These are phyloP conservation scores for Chalcis sispes DNA, from an alignment of 2,888 invertebrate genomes.

Conservation along the genomic window DNA sequence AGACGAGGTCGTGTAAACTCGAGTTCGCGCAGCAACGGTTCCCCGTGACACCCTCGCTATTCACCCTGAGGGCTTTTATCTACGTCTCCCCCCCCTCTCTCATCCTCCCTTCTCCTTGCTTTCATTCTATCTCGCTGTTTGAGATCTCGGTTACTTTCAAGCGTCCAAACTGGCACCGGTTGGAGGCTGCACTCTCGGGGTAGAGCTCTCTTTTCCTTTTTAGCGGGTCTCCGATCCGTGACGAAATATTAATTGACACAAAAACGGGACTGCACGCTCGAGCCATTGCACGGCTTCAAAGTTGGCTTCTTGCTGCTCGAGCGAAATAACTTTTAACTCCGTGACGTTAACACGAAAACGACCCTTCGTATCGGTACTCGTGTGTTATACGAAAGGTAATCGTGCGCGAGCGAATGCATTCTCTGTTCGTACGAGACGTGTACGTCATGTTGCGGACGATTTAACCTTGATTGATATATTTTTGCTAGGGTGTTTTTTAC, in stretches of 20 bases:
- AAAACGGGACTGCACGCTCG: too few relatives aligned
- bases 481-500: conserved; percentile 13
- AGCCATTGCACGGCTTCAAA: background rate
- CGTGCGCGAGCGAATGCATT: background rate
- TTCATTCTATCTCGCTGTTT: background rate
- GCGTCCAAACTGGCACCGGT: too few relatives aligned
- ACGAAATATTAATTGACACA: conserved; percentile 72
- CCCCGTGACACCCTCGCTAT: background rate
- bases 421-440: background rate
- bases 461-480: conserved; percentile 49
- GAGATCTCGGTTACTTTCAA: too few relatives aligned
- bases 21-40: conserved; percentile 2
- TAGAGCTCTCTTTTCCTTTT: conserved; percentile 15
- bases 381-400: conserved; percentile 1
- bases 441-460: conserved; percentile 21
- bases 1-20: conserved; percentile 15
- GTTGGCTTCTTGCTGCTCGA: conserved; percentile 14
- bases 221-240: conserved; percentile 53
- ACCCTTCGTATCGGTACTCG: background rate
- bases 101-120: background rate
- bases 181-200: background rate
- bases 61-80: conserved; percentile 8
- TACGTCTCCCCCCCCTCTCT: conserved; percentile 3
- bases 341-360: conserved; percentile 40
- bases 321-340: conserved; percentile 47